Evolutionary conservation across 2,888 invertebrate species (phyloP), one percentile per base, ranked within the genome.

Genomic region (Conus canariensis): DNA sequence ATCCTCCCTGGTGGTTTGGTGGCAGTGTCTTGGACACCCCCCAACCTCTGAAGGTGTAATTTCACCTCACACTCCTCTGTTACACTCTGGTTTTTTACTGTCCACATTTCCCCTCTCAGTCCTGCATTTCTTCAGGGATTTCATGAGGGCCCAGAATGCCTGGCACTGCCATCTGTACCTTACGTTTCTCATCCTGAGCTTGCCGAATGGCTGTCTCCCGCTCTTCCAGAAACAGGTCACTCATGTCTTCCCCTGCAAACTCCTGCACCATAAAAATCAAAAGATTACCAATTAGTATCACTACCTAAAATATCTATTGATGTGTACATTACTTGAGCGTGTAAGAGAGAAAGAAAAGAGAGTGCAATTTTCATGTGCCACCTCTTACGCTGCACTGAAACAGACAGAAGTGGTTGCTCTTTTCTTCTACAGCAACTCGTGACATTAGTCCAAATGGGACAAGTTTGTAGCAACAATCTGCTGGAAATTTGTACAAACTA

Each of bases 161-260:
- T 90, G 99, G 99, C 93, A 99, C 99, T 86, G 98, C 98, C 97
- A 99, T 97, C 97, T 99, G 99, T 94, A 98, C 97, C 96, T 98
- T 97, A 96, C 98, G 97, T 97, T 99, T 99, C 95, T 99, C 99
- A 92, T 98, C 98, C 96, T 99, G 99, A 87, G 99, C 99, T 95
- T 97, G 97, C 93, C 98, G 98, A 93, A 99, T 97, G 91, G 98
- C 98, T 93, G 97, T 97, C 96, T 99, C 98, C 94, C 99, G 97
- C 96, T 99, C 99, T 96, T 99, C 99, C 95, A 99, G 97, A 97
- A 98, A 99, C 95, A 99, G 97, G 97, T 99, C 99, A 92, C 98
- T 98, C 97, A 99, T 99, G 96, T 99, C 99, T 96, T 99, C 99
- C 85, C 99, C 99, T 60, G 99, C 99, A 96, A 98, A 99, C 97